A percentile compares a stretch with the other conserved stretches of the same genome.
Conservation (phyloP, 2,888 invertebrate genomes). For the Thecophora atra region DNA sequence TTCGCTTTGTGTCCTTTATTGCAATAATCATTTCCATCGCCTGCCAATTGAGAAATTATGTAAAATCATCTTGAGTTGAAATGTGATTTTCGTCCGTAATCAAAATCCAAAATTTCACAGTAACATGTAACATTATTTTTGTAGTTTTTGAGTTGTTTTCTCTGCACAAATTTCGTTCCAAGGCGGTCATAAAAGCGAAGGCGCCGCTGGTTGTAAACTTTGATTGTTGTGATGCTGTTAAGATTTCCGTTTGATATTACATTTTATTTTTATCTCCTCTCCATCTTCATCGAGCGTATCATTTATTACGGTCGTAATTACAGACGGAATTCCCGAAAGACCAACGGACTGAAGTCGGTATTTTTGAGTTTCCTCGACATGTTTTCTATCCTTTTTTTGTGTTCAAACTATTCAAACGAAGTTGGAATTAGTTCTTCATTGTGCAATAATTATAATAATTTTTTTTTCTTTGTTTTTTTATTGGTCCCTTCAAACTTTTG, state of each 20-base stretch:
- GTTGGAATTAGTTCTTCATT: too few relatives aligned
- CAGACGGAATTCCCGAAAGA: neutral
- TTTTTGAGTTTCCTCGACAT: too few relatives aligned
- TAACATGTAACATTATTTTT: neutral
- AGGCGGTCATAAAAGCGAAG: too few relatives aligned
- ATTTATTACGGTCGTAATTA: neutral
- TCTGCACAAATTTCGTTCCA: too few relatives aligned
- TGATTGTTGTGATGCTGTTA: neutral
- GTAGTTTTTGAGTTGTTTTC: too few relatives aligned
- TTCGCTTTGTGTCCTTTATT: neutral
- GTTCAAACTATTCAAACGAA: too few relatives aligned
- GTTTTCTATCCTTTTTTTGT: too few relatives aligned
- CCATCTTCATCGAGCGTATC: neutral
- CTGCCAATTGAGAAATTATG: conserved; percentile 38
- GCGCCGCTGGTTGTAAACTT: neutral
- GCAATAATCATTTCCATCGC: neutral
- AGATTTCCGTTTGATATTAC: neutral
- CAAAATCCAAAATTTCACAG: conserved; percentile 5
- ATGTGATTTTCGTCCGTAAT: conserved; percentile 12
- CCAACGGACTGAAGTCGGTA: neutral
- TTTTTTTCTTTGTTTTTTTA: too few relatives aligned
- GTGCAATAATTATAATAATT: too few relatives aligned
- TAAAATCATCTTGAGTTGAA: conserved; percentile 35
- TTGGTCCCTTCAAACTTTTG: neutral
- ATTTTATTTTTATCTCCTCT: neutral